phyloP scores from a whole-genome alignment of 2,888 invertebrate genomes.

The Parascotia fuliginaria region DNA sequence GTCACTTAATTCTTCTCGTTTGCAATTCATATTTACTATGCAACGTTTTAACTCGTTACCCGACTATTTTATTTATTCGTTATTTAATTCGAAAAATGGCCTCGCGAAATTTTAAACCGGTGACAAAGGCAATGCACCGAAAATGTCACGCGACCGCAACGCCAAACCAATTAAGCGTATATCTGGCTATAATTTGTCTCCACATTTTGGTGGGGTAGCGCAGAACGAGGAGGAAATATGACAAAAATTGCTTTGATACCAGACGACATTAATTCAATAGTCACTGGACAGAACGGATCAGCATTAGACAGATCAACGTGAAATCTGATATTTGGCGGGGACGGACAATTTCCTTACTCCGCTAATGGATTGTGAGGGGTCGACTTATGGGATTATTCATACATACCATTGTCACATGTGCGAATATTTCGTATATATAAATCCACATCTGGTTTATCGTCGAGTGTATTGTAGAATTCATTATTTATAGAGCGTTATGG shows the following conservation, averaged over 20 bases:
- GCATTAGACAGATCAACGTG: slow-evolving; percentile 80
- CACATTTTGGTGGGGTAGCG: slow-evolving; percentile 52
- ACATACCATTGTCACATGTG: slow-evolving; percentile 57
- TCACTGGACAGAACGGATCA: slow-evolving; percentile 78
- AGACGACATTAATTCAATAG: slow-evolving; percentile 83
- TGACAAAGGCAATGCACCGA: slow-evolving; percentile 81
- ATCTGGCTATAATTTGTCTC: slow-evolving; percentile 74
- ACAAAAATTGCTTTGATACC: slow-evolving; percentile 76
- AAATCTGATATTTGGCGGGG: slow-evolving; percentile 83
- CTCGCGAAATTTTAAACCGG: slow-evolving; percentile 72
- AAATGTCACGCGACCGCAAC: slow-evolving; percentile 82
- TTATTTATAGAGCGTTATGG: slow-evolving; percentile 7
- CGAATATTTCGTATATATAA: slow-evolving; percentile 11
- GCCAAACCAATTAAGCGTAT: slow-evolving; percentile 83
- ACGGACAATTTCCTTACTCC: slow-evolving; percentile 73
- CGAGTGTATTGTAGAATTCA: not conserved
- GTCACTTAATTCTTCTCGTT: slow-evolving; percentile 34
- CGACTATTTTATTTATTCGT: slow-evolving; percentile 45
- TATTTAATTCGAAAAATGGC: slow-evolving; percentile 71
- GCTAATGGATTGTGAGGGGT: slow-evolving; percentile 77
- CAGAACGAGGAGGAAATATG: slow-evolving; percentile 67
- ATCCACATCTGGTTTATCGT: slow-evolving; percentile 1
- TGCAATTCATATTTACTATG: slow-evolving; percentile 39
- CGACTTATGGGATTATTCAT: slow-evolving; percentile 63
- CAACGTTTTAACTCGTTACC: slow-evolving; percentile 25